These are phyloP conservation scores for Diplosoma virens DNA, from an alignment of 23 tunicate species.

Conservation along the genomic window DNA sequence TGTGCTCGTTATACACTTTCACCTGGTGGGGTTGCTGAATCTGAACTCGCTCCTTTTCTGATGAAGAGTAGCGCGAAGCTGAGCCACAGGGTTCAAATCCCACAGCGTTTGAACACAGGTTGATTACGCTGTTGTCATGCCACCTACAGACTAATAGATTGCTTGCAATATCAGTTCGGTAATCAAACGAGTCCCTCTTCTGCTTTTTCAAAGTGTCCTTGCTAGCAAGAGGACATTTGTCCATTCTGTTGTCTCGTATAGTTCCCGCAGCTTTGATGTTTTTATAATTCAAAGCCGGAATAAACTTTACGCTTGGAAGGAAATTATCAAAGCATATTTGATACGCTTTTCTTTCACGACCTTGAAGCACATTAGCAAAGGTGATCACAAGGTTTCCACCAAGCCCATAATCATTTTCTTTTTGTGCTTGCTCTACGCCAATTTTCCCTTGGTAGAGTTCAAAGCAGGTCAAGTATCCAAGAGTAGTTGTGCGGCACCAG, in stretches of 20 bases:
- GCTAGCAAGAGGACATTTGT: slow-evolving; percentile 1
- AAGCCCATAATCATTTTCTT: slow-evolving; percentile 4
- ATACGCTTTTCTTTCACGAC: background rate
- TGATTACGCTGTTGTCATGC: slow-evolving; percentile 18
- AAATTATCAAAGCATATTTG: slow-evolving; percentile 12
- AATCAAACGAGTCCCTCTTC: background rate
- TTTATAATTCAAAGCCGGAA: background rate
- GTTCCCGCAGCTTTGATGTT: slow-evolving; percentile 4
- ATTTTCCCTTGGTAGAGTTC: slow-evolving; percentile 8
- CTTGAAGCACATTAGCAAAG: background rate
- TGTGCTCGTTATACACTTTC: slow-evolving; percentile 6
- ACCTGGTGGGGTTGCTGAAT: slow-evolving; percentile 2
- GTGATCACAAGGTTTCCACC: slow-evolving; percentile 4
- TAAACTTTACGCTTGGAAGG: background rate
- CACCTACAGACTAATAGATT: background rate
- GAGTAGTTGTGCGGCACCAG: slow-evolving; percentile 9
- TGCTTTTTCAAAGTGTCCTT: slow-evolving; percentile 5
- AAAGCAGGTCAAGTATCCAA: background rate
- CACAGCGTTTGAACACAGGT: slow-evolving; percentile 13
- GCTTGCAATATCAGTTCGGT: background rate
- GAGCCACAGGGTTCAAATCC: background rate
- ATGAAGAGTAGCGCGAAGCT: background rate
- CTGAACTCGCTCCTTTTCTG: slow-evolving; percentile 20
- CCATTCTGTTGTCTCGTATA: background rate
- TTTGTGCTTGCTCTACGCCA: background rate